phyloP scores from a whole-genome alignment of 2,888 invertebrate genomes.

The Caenorhabditis angaria region DNA sequence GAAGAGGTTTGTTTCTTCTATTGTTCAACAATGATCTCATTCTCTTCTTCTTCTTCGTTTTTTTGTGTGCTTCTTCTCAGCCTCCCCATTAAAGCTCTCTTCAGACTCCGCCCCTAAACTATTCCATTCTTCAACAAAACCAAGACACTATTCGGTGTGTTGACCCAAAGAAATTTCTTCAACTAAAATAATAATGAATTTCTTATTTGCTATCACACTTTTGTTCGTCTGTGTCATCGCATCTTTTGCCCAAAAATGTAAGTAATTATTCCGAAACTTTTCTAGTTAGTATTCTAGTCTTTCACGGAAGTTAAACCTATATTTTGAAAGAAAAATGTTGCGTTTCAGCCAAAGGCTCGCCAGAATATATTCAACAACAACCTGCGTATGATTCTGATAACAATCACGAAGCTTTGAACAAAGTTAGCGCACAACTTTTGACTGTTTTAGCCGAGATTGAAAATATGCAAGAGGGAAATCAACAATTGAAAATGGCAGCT shows the following conservation, averaged over 20 bases:
- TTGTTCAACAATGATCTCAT: slow-evolving; percentile 28
- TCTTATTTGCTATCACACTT: slow-evolving; percentile 29
- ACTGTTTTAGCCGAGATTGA: slow-evolving; percentile 61
- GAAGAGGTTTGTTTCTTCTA: neutral
- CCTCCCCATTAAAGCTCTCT: neutral
- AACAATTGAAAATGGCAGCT: slow-evolving; percentile 59
- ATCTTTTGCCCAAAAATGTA: slow-evolving; percentile 36
- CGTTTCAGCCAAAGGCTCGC: slow-evolving; percentile 50
- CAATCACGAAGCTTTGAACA: slow-evolving; percentile 43
- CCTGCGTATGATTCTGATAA: slow-evolving; percentile 40
- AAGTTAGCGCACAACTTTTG: slow-evolving; percentile 45
- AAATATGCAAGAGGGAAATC: slow-evolving; percentile 57
- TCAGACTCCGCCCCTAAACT: neutral
- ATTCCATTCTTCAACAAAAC: slow-evolving; percentile 4
- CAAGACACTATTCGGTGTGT: slow-evolving; percentile 2
- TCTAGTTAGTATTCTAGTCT: neutral
- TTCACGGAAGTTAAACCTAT: slow-evolving; percentile 14
- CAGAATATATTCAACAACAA: slow-evolving; percentile 44
- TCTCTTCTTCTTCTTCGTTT: slow-evolving; percentile 25
- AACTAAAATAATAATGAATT: slow-evolving; percentile 24
- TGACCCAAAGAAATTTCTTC: slow-evolving; percentile 8
- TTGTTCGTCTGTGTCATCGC: slow-evolving; percentile 37
- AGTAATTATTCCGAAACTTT: slow-evolving; percentile 5
- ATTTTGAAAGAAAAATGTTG: neutral
- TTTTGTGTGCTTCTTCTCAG: slow-evolving; percentile 9